Conservation (phyloP, 2,888 invertebrate species). For the Baccha elongata region DNA sequence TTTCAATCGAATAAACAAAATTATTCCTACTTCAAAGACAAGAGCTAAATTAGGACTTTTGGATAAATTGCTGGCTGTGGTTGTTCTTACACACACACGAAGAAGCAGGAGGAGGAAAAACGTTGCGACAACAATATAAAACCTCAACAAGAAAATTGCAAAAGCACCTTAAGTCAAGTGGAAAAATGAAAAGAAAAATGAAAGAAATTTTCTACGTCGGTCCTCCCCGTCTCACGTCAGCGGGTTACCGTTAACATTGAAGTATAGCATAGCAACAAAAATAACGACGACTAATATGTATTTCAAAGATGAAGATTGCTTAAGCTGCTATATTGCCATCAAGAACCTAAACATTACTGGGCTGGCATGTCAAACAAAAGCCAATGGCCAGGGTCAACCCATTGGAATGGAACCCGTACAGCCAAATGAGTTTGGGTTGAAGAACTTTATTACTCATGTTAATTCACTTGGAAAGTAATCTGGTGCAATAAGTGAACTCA, state of each 20-base stretch:
- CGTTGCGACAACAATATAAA: conserved; percentile 46
- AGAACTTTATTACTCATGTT: conserved; percentile 66
- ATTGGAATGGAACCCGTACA: conserved; percentile 48
- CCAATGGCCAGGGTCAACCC: conserved; percentile 49
- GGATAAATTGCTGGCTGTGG: background rate
- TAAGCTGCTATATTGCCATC: background rate
- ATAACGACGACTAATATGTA: conserved; percentile 44
- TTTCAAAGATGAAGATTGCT: conserved; percentile 36
- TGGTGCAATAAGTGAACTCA: conserved; percentile 63
- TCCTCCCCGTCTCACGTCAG: conserved; percentile 28
- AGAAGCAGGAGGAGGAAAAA: conserved; percentile 15
- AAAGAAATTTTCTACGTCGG: conserved; percentile 57
- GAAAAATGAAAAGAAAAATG: conserved; percentile 65
- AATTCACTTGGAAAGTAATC: conserved; percentile 65
- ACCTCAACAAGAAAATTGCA: conserved; percentile 64
- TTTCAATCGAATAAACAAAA: conserved; percentile 36
- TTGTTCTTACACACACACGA: conserved; percentile 6
- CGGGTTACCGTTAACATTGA: background rate
- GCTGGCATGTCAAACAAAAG: conserved; percentile 22
- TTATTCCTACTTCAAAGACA: conserved; percentile 53
- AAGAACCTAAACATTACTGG: background rate
- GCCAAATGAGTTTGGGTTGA: conserved; percentile 58
- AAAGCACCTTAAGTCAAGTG: conserved; percentile 59
- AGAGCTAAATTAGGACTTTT: conserved; percentile 16
- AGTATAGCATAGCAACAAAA: conserved; percentile 41